Conservation (phyloP, 2,888 invertebrate species). For the Acleris emargana region DNA sequence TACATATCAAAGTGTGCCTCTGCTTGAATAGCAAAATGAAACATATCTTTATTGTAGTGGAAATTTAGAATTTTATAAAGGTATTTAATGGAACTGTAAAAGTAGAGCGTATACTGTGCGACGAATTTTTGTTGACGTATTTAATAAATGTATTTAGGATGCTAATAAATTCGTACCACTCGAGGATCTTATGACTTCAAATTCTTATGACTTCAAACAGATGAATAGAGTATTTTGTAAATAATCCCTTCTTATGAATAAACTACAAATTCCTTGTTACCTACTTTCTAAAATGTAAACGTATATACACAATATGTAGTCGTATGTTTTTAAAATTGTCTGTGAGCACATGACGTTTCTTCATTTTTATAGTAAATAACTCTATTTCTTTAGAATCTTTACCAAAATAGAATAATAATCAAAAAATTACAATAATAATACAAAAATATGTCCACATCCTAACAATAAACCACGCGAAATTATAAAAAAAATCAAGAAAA, state of each 20-base stretch:
- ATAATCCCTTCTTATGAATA: conserved; percentile 71
- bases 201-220: conserved; percentile 81
- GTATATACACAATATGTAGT: conserved; percentile 28
- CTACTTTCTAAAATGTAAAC: conserved; percentile 50
- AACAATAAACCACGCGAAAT: not conserved
- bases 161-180: conserved; percentile 77
- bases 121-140: conserved; percentile 77
- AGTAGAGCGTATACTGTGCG: conserved; percentile 71
- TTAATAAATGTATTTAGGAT: conserved; percentile 72
- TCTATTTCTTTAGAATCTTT: conserved; percentile 35
- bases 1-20: conserved; percentile 83
- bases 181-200: conserved; percentile 79
- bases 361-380: conserved; percentile 21
- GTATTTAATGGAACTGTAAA: conserved; percentile 54
- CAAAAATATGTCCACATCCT: conserved; percentile 3
- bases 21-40: conserved; percentile 76
- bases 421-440: conserved; percentile 15
- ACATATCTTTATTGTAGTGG: conserved; percentile 78
- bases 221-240: conserved; percentile 77
- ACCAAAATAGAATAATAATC: conserved; percentile 22
- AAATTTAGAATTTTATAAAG: conserved; percentile 74
- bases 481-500: not conserved
- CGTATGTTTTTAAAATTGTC: conserved; percentile 20
- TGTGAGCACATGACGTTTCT: conserved; percentile 20
- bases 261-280: conserved; percentile 59